Conservation (phyloP, 1,140 invertebrate genomes). For the Apis florea region DNA sequence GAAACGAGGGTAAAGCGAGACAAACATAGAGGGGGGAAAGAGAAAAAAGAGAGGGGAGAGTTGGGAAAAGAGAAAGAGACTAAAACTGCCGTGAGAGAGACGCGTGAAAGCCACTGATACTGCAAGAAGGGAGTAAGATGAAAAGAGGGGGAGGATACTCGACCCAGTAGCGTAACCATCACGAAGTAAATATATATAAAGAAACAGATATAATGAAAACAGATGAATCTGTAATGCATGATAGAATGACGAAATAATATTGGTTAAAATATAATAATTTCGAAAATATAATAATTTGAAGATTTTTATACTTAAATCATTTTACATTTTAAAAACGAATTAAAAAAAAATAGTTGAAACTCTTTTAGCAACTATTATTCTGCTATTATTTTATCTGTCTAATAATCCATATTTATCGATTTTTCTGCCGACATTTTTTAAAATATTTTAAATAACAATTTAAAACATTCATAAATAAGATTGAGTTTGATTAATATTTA, state of each 20-base stretch:
- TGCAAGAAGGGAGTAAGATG: slow-evolving; percentile 39
- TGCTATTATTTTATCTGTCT: no score
- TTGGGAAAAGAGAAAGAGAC: slow-evolving; percentile 34
- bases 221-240: slow-evolving; percentile 20
- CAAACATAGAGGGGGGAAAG: neutral
- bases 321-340: no score
- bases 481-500: neutral
- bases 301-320: no score
- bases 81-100: slow-evolving; percentile 39
- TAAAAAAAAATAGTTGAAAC: no score
- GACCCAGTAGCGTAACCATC: slow-evolving; percentile 56
- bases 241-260: slow-evolving; percentile 17
- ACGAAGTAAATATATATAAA: neutral
- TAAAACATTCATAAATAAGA: no score
- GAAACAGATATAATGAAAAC: slow-evolving; percentile 20
- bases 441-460: no score
- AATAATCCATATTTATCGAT: no score
- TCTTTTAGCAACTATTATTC: no score
- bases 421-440: no score
- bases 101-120: slow-evolving; percentile 55
- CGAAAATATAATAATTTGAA: neutral
- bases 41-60: slow-evolving; percentile 14
- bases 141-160: slow-evolving; percentile 42
- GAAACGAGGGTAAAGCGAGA: slow-evolving; percentile 18
- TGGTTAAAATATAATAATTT: neutral